Evolutionary conservation across 1,140 invertebrate species (phyloP).

Genomic region (Ylistrum balloti): DNA sequence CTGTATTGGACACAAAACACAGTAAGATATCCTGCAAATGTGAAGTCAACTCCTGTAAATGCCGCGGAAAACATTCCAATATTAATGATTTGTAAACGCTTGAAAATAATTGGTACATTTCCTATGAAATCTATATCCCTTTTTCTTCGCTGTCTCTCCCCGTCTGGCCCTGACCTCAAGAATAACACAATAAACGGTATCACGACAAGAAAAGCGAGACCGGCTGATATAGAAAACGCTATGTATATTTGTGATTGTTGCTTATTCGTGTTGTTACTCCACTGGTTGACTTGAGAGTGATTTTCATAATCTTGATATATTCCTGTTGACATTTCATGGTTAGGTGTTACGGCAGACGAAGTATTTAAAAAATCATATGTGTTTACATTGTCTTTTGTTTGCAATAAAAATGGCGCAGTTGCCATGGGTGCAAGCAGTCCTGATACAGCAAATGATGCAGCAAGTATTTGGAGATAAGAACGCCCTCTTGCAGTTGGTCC

Average conservation of each 20-base stretch:
- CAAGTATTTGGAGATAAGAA: constrained; percentile 38
- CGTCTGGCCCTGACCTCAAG: neutral
- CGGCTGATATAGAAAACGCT: constrained; percentile 41
- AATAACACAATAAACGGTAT: constrained; percentile 47
- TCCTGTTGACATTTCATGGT: neutral
- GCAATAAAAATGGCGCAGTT: constrained; percentile 48
- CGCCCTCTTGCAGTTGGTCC: neutral
- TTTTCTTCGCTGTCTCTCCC: neutral
- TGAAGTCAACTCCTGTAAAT: constrained; percentile 65
- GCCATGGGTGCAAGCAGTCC: constrained; percentile 49
- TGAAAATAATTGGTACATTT: neutral
- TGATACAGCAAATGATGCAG: constrained; percentile 46
- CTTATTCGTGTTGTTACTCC: too few species aligned
- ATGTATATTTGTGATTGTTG: constrained; percentile 40
- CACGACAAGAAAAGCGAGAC: neutral
- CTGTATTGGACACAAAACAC: constrained; percentile 63
- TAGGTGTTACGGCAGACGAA: neutral
- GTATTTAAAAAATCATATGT: too few species aligned
- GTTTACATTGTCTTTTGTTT: too few species aligned
- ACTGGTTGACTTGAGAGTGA: neutral
- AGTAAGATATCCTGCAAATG: constrained; percentile 59
- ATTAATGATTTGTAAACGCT: constrained; percentile 49
- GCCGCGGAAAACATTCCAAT: constrained; percentile 51
- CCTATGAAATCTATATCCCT: neutral
- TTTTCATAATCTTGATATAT: neutral